These are phyloP conservation scores for Drosophila birchii DNA, from an alignment of 2,888 invertebrate genomes.

Conservation along the genomic window DNA sequence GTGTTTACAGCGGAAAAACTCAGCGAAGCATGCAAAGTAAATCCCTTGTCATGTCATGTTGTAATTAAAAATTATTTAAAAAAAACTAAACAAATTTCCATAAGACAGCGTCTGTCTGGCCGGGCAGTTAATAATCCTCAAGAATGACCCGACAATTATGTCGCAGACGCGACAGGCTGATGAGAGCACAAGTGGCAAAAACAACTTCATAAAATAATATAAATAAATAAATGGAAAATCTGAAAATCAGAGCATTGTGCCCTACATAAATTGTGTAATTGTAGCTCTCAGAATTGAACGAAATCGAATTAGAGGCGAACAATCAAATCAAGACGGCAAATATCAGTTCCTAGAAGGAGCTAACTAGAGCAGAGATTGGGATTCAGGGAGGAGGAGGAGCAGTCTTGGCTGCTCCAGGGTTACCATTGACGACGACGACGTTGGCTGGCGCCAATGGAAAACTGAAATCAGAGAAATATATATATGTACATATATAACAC, in stretches of 20 bases:
- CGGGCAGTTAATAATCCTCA: conserved; percentile 35
- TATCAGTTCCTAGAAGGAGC: conserved; percentile 44
- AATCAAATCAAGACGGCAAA: conserved; percentile 40
- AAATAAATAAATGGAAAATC: conserved; percentile 5
- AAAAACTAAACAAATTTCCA: conserved; percentile 27
- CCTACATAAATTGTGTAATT: conserved; percentile 50
- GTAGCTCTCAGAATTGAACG: conserved; percentile 39
- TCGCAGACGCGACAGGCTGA: conserved; percentile 18
- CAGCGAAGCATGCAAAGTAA: conserved; percentile 60
- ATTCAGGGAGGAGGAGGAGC: background rate
- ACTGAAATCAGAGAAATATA: conserved; percentile 24
- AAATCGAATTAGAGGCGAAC: conserved; percentile 56
- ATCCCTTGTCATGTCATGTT: conserved; percentile 78
- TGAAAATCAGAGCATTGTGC: conserved; percentile 17
- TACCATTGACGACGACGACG: conserved; percentile 33
- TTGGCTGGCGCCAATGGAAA: conserved; percentile 65
- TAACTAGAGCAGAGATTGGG: conserved; percentile 30
- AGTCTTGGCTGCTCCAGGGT: conserved; percentile 40
- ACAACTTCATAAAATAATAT: conserved; percentile 31
- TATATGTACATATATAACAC: conserved; percentile 12
- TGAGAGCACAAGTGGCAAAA: conserved; percentile 11
- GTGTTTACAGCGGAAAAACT: conserved; percentile 69
- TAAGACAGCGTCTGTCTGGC: conserved; percentile 32
- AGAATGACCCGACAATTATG: conserved; percentile 41
- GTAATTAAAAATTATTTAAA: conserved; percentile 69